Percentiles rank a stretch among this genome's conserved stretches.
Conservation (phyloP, 2,797 vertebrate genomes). For the Pygocentrus nattereri region DNA sequence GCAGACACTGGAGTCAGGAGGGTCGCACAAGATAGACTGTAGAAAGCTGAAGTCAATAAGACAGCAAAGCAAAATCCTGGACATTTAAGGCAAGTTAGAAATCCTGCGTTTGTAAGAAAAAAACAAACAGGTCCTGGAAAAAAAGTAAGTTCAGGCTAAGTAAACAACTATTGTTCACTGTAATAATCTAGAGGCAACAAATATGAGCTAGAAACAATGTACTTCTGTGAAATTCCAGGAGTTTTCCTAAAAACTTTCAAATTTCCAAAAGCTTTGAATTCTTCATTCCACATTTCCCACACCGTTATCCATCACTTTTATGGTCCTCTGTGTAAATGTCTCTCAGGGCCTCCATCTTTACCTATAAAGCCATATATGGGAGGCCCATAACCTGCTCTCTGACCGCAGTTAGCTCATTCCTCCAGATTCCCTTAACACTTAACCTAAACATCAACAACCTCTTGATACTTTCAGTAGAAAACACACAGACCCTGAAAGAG, state of each 20-base stretch:
- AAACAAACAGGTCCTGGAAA: too few species aligned
- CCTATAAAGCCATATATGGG: slow-evolving; percentile 35
- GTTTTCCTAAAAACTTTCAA: neutral
- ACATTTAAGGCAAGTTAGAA: too few species aligned
- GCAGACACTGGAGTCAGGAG: too few species aligned
- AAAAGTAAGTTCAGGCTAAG: too few species aligned
- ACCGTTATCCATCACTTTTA: slow-evolving; percentile 39
- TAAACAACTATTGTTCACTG: too few species aligned
- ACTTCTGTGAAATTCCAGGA: neutral
- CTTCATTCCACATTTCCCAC: slow-evolving; percentile 24
- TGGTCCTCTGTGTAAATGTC: slow-evolving; percentile 4
- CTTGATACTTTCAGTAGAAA: slow-evolving; percentile 9
- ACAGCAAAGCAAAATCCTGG: too few species aligned
- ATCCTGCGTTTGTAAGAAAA: too few species aligned
- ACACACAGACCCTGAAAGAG: slow-evolving; percentile 10
- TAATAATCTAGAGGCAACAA: too few species aligned
- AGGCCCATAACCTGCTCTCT: slow-evolving; percentile 30
- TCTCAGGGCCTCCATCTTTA: slow-evolving; percentile 8
- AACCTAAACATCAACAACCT: slow-evolving; percentile 12
- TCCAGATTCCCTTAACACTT: neutral
- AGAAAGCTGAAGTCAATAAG: too few species aligned
- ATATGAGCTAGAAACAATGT: too few species aligned
- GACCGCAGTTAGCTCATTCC: slow-evolving; percentile 34
- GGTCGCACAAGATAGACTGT: too few species aligned
- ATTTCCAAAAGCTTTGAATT: neutral